These are phyloP conservation scores for Goniozus legneri DNA, from an alignment of 1,140 invertebrate genomes.

Conservation along the genomic window DNA sequence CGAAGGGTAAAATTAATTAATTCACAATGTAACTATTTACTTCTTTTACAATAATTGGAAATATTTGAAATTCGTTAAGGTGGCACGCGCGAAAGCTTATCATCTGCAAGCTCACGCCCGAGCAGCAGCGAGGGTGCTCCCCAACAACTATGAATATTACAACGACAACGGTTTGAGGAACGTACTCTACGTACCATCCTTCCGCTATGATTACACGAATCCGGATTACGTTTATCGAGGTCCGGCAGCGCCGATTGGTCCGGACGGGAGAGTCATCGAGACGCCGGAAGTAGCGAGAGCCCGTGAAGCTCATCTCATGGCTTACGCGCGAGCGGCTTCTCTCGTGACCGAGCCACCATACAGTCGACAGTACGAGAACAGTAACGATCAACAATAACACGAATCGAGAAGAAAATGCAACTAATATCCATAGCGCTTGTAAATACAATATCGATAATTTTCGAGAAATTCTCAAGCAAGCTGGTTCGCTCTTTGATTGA, in stretches of 20 bases:
- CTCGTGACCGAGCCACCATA: too few relatives aligned
- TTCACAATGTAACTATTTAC: too few relatives aligned
- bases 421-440: too few relatives aligned
- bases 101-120: conserved; percentile 40
- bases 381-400: too few relatives aligned
- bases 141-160: conserved; percentile 12
- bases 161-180: conserved; percentile 35
- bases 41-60: too few relatives aligned
- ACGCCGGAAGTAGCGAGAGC: conserved; percentile 48
- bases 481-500: too few relatives aligned
- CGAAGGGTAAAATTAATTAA: too few relatives aligned
- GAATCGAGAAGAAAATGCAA: too few relatives aligned
- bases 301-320: conserved; percentile 39
- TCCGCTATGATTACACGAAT: conserved; percentile 29
- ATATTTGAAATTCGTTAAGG: too few relatives aligned
- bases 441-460: too few relatives aligned
- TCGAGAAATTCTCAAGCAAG: too few relatives aligned
- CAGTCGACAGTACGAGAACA: too few relatives aligned
- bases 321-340: conserved; percentile 33
- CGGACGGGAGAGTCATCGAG: conserved; percentile 35
- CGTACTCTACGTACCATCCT: conserved; percentile 35
- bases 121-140: conserved; percentile 22
- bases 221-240: conserved; percentile 21
- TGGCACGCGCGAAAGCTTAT: conserved; percentile 44
- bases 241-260: conserved; percentile 23